Evolutionary conservation across 2,888 invertebrate species (phyloP).

Genomic region (Phaonia tiefii): DNA sequence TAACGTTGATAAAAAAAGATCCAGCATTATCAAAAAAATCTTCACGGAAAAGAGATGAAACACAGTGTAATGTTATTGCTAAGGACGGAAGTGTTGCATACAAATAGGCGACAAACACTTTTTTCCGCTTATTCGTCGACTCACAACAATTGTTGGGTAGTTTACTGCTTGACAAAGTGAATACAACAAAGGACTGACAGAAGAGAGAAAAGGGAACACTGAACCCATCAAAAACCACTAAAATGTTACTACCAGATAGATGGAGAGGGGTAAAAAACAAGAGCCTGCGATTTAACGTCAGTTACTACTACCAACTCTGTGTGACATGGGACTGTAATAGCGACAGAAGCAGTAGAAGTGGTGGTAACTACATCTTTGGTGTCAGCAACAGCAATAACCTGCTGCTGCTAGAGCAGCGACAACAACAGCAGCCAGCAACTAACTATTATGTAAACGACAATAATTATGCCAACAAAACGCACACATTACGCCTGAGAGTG

Average conservation of each 20-base stretch:
- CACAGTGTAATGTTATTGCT: constrained; percentile 40
- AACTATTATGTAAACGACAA: constrained; percentile 55
- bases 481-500: background rate
- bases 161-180: constrained; percentile 15
- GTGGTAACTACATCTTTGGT: constrained; percentile 18
- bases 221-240: constrained; percentile 37
- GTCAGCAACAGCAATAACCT: constrained; percentile 1
- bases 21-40: background rate
- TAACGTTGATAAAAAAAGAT: background rate
- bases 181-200: background rate
- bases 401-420: constrained; percentile 25
- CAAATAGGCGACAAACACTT: constrained; percentile 51
- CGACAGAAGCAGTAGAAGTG: background rate
- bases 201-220: constrained; percentile 1
- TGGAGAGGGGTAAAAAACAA: background rate
- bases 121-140: constrained; percentile 20
- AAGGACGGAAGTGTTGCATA: constrained; percentile 55
- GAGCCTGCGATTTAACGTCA: background rate
- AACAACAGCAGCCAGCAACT: constrained; percentile 39
- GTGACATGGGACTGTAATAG: constrained; percentile 19
- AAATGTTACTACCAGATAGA: constrained; percentile 39
- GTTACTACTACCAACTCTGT: background rate
- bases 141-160: constrained; percentile 28
- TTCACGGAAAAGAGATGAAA: background rate
- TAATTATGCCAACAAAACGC: constrained; percentile 51